A percentile compares a stretch with the other conserved stretches of the same genome.
Conservation (phyloP, 2,113 vertebrate genomes). For the Solea senegalensis region DNA sequence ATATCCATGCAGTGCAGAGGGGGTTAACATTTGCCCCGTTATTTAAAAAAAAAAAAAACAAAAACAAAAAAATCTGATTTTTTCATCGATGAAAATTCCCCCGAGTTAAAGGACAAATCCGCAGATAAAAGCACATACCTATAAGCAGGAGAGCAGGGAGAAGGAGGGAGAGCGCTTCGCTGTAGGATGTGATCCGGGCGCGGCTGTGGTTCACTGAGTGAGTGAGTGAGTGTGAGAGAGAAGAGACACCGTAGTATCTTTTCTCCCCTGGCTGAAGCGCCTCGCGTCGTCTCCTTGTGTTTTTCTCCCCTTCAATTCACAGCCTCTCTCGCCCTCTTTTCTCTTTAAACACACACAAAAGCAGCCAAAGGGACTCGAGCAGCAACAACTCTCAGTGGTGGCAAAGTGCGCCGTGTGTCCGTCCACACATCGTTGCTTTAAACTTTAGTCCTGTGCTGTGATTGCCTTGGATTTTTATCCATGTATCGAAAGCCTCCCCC, state of each 20-base stretch:
- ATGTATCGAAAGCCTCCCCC: conserved; percentile 88
- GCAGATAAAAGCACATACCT: conserved; percentile 79
- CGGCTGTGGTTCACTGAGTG: conserved; percentile 68
- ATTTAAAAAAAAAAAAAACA: conserved; percentile 58
- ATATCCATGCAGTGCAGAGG: conserved; percentile 34
- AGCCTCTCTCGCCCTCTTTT: conserved; percentile 73
- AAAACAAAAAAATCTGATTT: conserved; percentile 4
- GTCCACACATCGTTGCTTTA: conserved; percentile 87
- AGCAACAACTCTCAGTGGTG: conserved; percentile 59
- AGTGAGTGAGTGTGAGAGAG: conserved; percentile 9
- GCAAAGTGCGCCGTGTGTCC: conserved; percentile 82
- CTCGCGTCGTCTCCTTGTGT: conserved; percentile 82
- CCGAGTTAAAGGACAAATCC: conserved; percentile 42
- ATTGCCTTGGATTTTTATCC: conserved; percentile 96
- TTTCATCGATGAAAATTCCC: conserved; percentile 39
- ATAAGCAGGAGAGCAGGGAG: conserved; percentile 75
- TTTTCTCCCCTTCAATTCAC: conserved; percentile 78
- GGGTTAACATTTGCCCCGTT: conserved; percentile 16
- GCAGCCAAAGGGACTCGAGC: conserved; percentile 79
- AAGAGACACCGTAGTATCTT: conserved; percentile 65
- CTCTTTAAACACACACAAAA: conserved; percentile 72
- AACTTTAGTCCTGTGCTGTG: conserved; percentile 88
- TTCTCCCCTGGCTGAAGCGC: conserved; percentile 83
- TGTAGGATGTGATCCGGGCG: conserved; percentile 77
- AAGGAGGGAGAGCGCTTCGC: conserved; percentile 64